A percentile compares a stretch with the other conserved stretches of the same genome.
These are phyloP conservation scores for Fistularia tabacaria DNA, from an alignment of 2,797 vertebrate species.

Conservation along the genomic window DNA sequence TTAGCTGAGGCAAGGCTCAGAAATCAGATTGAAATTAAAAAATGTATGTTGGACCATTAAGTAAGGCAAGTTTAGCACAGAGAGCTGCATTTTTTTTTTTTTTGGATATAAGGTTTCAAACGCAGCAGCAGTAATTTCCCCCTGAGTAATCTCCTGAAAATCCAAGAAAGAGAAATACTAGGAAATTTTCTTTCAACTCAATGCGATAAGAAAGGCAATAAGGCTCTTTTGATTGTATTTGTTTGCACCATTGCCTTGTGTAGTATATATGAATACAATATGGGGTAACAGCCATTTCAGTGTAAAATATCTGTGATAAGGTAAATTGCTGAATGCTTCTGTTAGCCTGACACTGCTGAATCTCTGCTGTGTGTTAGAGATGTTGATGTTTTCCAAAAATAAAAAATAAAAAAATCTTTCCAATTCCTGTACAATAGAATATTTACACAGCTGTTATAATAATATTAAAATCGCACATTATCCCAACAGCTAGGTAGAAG, in stretches of 20 bases:
- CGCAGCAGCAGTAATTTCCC: constrained; percentile 57
- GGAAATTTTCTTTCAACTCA: constrained; percentile 1
- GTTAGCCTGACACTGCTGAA: too few relatives aligned
- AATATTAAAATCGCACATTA: too few relatives aligned
- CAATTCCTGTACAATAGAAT: too few relatives aligned
- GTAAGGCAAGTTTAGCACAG: constrained; percentile 40
- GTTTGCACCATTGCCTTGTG: constrained; percentile 29
- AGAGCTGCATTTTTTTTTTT: constrained; percentile 32
- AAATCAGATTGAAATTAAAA: constrained; percentile 23
- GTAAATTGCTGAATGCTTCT: too few relatives aligned
- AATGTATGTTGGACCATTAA: constrained; percentile 21
- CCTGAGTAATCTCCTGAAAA: constrained; percentile 61
- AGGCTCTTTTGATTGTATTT: constrained; percentile 38
- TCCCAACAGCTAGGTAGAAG: too few relatives aligned
- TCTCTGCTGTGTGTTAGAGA: too few relatives aligned
- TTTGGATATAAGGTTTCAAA: constrained; percentile 45
- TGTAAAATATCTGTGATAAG: too few relatives aligned
- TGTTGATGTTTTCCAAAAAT: too few relatives aligned
- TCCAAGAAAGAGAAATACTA: too few relatives aligned
- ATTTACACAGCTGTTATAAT: too few relatives aligned
- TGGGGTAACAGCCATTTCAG: too few relatives aligned
- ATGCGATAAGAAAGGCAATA: constrained; percentile 60
- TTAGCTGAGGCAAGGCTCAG: constrained; percentile 7
- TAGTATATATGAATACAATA: constrained; percentile 21
- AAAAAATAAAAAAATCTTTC: too few relatives aligned